Conservation (phyloP, 2,113 vertebrate genomes). For the Candoia aspera region DNA sequence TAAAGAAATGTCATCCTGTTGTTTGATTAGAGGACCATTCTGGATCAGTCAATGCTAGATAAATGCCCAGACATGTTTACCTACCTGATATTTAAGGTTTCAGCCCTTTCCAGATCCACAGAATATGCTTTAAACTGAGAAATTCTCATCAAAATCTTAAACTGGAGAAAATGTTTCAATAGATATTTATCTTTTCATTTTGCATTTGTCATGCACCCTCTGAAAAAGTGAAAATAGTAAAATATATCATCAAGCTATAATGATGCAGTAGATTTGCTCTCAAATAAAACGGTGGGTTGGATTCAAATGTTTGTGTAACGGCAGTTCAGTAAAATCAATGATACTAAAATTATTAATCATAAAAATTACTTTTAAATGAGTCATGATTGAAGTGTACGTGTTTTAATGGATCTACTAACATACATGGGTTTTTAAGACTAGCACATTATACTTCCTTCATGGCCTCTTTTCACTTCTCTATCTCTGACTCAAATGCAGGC, state of each 20-base stretch:
- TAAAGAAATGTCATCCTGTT: not conserved
- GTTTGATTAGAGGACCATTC: slow-evolving; percentile 36
- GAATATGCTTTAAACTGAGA: slow-evolving; percentile 60
- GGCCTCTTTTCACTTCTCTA: slow-evolving; percentile 7
- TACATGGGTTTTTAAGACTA: not conserved
- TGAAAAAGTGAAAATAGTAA: slow-evolving; percentile 36
- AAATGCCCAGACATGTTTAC: slow-evolving; percentile 65
- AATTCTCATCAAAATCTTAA: slow-evolving; percentile 62
- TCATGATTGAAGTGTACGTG: not conserved
- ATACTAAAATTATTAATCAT: not conserved
- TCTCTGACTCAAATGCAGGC: not conserved
- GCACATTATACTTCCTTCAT: not conserved
- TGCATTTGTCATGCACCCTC: slow-evolving; percentile 27
- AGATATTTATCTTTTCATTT: slow-evolving; percentile 54
- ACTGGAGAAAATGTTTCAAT: slow-evolving; percentile 61
- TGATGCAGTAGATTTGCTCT: not conserved
- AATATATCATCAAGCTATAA: slow-evolving; percentile 10
- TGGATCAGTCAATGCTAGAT: slow-evolving; percentile 65
- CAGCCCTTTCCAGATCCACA: slow-evolving; percentile 58
- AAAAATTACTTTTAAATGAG: not conserved
- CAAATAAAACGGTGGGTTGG: not conserved
- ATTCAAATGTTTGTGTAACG: not conserved
- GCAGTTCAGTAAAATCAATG: not conserved
- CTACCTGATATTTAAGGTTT: slow-evolving; percentile 69
- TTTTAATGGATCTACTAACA: not conserved